These are phyloP conservation scores for Metridium senile DNA, from an alignment of 92 coral and sea anemone genomes.

Conservation along the genomic window DNA sequence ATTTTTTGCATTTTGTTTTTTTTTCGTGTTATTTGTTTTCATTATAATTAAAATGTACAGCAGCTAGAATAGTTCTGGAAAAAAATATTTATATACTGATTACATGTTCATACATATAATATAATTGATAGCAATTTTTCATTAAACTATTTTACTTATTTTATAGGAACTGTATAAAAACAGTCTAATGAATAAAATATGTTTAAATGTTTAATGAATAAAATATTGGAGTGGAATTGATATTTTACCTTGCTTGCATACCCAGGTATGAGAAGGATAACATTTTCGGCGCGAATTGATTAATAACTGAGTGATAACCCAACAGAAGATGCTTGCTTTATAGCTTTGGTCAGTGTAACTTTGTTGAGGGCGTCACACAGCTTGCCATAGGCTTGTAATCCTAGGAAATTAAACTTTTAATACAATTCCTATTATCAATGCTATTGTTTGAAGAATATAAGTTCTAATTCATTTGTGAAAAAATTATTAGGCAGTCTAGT, in stretches of 20 bases:
- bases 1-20: neutral
- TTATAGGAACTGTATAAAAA: no score
- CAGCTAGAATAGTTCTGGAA: neutral
- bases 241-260: neutral
- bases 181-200: no score
- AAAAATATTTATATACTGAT: neutral
- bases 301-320: no score
- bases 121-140: neutral
- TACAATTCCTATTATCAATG: neutral
- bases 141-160: neutral
- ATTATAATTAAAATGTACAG: neutral
- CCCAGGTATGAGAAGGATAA: neutral
- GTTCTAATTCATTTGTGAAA: neutral
- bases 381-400: conserved; percentile 36
- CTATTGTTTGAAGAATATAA: neutral
- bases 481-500: conserved; percentile 26
- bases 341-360: neutral
- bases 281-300: no score
- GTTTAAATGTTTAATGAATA: no score
- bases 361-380: conserved; percentile 22
- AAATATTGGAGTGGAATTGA: no score
- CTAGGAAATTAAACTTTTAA: neutral
- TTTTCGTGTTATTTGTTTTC: neutral
- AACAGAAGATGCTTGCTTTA: conserved; percentile 12
- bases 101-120: neutral